Percentiles rank a stretch among this genome's conserved stretches.
Evolutionary conservation across 2,113 vertebrate genomes (phyloP).

Genomic region (Noturus placidus): DNA sequence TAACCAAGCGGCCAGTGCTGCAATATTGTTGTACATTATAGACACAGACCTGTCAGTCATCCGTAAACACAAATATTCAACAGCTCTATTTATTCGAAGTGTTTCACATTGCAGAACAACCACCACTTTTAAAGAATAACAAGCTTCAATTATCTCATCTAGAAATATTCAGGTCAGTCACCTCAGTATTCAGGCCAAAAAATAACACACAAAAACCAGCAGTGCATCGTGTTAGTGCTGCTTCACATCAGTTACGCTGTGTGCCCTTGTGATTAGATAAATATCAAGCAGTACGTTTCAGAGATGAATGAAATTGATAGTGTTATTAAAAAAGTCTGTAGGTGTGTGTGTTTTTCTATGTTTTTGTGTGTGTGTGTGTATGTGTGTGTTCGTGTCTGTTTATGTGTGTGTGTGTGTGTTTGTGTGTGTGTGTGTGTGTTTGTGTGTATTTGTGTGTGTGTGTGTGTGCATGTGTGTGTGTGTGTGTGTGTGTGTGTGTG

Average conservation of each 20-base stretch:
- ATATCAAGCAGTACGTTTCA: background rate
- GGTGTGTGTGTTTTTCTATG: too few relatives aligned
- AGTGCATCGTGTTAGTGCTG: background rate
- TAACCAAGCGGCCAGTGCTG: background rate
- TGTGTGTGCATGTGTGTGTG: background rate
- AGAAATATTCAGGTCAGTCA: conserved; percentile 10
- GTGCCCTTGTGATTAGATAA: background rate
- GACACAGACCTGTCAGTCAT: background rate
- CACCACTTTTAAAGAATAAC: conserved; percentile 2
- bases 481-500: background rate
- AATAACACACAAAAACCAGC: background rate
- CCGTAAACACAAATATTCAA: background rate
- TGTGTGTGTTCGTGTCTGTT: background rate
- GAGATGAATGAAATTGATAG: background rate
- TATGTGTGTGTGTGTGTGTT: background rate
- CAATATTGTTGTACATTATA: background rate
- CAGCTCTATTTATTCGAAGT: background rate
- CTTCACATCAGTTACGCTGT: background rate
- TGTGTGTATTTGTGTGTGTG: background rate
- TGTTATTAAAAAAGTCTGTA: background rate
- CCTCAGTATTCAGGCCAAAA: background rate
- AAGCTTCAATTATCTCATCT: conserved; percentile 6
- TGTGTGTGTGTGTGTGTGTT: conserved; percentile 5
- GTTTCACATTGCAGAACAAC: background rate
- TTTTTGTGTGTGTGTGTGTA: too few relatives aligned